phyloP scores from a whole-genome alignment of 2,113 vertebrate genomes.

The Prietella phreatophila region DNA sequence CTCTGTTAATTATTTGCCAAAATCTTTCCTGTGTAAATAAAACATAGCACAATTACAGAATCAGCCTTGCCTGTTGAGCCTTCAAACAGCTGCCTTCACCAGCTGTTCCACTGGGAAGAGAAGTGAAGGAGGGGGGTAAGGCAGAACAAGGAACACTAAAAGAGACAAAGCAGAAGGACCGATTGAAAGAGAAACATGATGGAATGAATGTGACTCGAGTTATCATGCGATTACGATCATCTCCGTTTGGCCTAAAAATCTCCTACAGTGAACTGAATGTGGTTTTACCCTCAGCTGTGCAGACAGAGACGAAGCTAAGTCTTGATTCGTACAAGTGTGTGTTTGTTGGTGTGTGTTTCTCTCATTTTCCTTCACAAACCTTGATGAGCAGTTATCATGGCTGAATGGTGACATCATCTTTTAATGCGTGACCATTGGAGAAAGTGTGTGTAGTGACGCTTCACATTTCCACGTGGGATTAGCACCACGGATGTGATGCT shows the following conservation, averaged over 20 bases:
- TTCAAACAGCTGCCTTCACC: constrained; percentile 65
- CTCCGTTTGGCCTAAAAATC: neutral
- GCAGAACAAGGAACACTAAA: constrained; percentile 37
- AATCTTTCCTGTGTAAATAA: constrained; percentile 69
- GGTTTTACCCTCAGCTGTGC: neutral
- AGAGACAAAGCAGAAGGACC: neutral
- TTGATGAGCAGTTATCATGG: neutral
- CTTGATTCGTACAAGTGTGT: neutral
- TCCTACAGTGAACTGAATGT: neutral
- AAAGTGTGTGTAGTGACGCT: neutral
- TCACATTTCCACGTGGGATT: neutral
- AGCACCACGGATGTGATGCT: neutral
- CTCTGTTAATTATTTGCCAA: constrained; percentile 60
- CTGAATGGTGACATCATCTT: too few species aligned
- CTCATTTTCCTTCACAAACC: neutral
- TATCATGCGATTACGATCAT: neutral
- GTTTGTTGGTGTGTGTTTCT: neutral
- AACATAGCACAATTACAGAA: constrained; percentile 68
- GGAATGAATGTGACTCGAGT: neutral
- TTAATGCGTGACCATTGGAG: too few species aligned
- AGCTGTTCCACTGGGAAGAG: constrained; percentile 63
- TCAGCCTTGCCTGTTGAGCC: constrained; percentile 67
- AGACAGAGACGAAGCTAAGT: neutral
- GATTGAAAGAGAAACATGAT: neutral
- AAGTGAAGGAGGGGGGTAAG: neutral